Conservation (phyloP, 2,113 vertebrate genomes). For the Rissa tridactyla region DNA sequence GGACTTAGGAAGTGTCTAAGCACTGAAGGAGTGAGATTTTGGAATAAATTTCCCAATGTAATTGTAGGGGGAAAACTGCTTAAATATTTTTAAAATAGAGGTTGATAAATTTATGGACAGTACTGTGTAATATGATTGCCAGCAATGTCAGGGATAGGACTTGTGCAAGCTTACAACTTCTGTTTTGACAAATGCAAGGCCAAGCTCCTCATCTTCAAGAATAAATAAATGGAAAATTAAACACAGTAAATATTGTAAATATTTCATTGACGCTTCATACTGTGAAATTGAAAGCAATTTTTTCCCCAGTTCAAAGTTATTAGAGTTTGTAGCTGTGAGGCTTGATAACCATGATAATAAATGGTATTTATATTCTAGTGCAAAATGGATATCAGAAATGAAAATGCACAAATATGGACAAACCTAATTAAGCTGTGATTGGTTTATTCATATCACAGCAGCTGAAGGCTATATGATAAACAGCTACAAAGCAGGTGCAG, state of each 20-base stretch:
- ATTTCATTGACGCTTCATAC: constrained; percentile 22
- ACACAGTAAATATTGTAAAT: constrained; percentile 34
- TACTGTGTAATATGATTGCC: background rate
- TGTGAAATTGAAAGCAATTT: constrained; percentile 25
- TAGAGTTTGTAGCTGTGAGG: background rate
- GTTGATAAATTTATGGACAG: background rate
- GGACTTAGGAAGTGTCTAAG: background rate
- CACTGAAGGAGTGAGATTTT: background rate
- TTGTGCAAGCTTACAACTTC: background rate
- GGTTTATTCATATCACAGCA: constrained; percentile 36
- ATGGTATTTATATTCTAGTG: background rate
- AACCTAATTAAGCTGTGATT: constrained; percentile 30
- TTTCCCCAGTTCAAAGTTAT: background rate
- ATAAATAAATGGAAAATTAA: constrained; percentile 47
- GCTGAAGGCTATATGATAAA: constrained; percentile 31
- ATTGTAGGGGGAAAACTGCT: background rate
- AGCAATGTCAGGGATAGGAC: background rate
- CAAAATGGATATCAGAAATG: constrained; percentile 11
- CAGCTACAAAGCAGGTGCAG: background rate
- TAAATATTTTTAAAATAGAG: background rate
- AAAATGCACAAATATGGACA: constrained; percentile 24
- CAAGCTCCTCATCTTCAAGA: background rate
- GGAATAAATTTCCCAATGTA: background rate
- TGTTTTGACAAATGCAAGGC: background rate
- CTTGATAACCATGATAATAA: constrained; percentile 14